phyloP scores from a whole-genome alignment of 1,140 invertebrate species.

The Uloborus diversus region DNA sequence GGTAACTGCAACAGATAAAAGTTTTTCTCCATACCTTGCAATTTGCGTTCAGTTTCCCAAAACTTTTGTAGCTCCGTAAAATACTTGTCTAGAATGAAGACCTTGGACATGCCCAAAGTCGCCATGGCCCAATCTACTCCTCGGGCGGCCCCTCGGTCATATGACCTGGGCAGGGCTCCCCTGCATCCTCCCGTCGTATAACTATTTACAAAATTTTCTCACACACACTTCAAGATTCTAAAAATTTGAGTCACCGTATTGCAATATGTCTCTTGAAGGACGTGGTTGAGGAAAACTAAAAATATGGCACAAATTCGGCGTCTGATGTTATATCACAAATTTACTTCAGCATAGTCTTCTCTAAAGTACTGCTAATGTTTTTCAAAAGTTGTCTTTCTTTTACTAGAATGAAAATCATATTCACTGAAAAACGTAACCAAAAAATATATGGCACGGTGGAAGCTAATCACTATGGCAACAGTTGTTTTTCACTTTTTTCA shows the following conservation, averaged over 20 bases:
- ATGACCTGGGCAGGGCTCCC: conserved; percentile 26
- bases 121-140: conserved; percentile 71
- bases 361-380: background rate
- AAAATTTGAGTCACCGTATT: no score
- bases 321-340: background rate
- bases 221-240: no score
- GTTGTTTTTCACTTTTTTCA: background rate
- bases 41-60: conserved; percentile 93
- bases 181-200: background rate
- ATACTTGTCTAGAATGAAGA: conserved; percentile 97
- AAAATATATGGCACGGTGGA: background rate
- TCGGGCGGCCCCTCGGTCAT: background rate
- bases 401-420: background rate
- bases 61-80: conserved; percentile 95
- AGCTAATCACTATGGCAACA: background rate
- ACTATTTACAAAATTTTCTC: background rate
- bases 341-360: background rate
- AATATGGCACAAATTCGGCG: background rate
- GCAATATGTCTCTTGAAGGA: no score
- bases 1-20: no score
- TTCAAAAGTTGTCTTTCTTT: background rate
- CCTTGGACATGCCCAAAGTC: conserved; percentile 91
- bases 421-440: background rate
- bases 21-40: conserved; percentile 95
- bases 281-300: background rate